Evolutionary conservation across 2,113 vertebrate genomes (phyloP), one percentile per base, ranked within the genome.

Genomic region (Callopanchax toddi): DNA sequence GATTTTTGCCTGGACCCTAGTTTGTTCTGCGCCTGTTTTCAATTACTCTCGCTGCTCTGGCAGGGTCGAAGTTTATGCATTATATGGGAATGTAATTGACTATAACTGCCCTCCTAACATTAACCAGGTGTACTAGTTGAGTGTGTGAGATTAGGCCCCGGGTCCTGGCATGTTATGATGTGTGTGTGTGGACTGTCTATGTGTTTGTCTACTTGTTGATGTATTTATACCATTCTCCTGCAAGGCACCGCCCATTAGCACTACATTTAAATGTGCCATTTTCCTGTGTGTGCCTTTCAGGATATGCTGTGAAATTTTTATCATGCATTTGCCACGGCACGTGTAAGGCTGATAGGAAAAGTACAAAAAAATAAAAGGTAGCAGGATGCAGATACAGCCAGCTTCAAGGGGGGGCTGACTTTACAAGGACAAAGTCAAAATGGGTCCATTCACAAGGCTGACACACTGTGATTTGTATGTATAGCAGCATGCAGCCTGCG

Each of bases 71-170:
- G 89, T 89, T 89, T 90, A 89, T 86, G 89, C 79, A 86, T 91
- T 92, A 90, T 90, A 91, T 90, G 87, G 88, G 87, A 89, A 87
- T 89, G 89, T 90, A 91, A 92, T 91, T 92, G 90, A 89, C 90
- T 91, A 90, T 91, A 92, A 90, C 90, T 91, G 89, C 88, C 86
- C 86, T 88, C 89, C 86, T 89, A 90, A 92, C 90, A 89, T 92
- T 90, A 91, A 88, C 90, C 91, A 92, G 90, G 89, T 91, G 89
- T 87, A 79, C 79, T 68, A 46, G 78, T 84, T 86, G 86, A 90
- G 89, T 89, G 82, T 90, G 89, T 85, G 83, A 91, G 88, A 91
- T 91, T 92, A 90, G 82, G 82, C 87, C 87, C 67, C 56, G 17
- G 83, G 85, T 87, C 82, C 78, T 89, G 86, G 76, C 17, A 74